These are phyloP conservation scores for Drosophila colorata DNA, from an alignment of 2,888 invertebrate genomes.

Conservation along the genomic window DNA sequence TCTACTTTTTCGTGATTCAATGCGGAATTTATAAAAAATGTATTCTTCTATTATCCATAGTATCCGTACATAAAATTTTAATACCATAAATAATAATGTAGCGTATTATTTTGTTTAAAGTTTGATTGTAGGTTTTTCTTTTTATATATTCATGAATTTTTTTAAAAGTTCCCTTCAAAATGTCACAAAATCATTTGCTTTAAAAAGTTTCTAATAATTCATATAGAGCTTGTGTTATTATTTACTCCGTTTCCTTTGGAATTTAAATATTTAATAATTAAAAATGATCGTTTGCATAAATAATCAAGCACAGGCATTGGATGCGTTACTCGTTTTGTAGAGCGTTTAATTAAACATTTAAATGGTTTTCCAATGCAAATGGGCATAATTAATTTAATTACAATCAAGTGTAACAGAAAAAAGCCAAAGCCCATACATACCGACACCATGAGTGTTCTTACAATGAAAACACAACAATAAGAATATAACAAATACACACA, in stretches of 20 bases:
- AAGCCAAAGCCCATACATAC: constrained; percentile 3
- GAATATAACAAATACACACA: constrained; percentile 10
- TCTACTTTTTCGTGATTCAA: too few species aligned
- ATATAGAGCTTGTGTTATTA: background rate
- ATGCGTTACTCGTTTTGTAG: constrained; percentile 14
- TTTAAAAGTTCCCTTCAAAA: too few species aligned
- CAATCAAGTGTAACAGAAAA: constrained; percentile 50
- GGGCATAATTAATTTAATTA: constrained; percentile 79
- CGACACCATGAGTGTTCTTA: constrained; percentile 19
- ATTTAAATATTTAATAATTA: constrained; percentile 38
- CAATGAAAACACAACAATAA: constrained; percentile 33
- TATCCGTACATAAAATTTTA: too few species aligned
- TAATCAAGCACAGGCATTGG: constrained; percentile 34
- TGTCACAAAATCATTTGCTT: background rate
- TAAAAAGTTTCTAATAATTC: background rate
- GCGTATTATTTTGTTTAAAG: too few species aligned
- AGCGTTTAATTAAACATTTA: constrained; percentile 69
- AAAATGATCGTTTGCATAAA: constrained; percentile 46
- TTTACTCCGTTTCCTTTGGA: background rate
- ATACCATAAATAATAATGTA: too few species aligned
- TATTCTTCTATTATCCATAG: too few species aligned
- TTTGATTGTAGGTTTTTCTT: background rate
- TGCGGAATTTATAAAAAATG: too few species aligned
- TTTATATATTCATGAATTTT: too few species aligned
- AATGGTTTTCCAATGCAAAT: constrained; percentile 71